Evolutionary conservation across 92 coral and sea anemone species (phyloP), one percentile per base, ranked within the genome.

Genomic region (Parazoanthus swiftii): DNA sequence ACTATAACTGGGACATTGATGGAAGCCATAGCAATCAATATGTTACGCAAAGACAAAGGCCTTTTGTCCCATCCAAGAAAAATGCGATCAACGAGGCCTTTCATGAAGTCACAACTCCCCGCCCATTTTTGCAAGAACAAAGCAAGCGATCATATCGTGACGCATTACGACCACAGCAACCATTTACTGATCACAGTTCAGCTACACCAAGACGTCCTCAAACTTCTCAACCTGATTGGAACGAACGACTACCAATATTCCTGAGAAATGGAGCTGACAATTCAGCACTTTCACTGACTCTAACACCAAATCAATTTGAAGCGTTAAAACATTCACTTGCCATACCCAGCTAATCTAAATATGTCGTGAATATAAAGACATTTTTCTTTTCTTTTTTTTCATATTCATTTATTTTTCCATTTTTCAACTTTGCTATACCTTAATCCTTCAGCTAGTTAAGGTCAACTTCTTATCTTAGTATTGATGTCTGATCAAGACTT

Each of bases 311-410:
- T 2, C 70, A 80, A 35, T 80, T 80, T 80, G 72, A 58, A 6
- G 63, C 63, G 44, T 51, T 26, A 80, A 80, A 80, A 54, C 71
- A 54, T 26, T n/a, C 84, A 44, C 81, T 77, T 44, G 37, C 81
- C 4, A 3, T 77, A 44, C 81, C 81, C 29, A 5, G 63, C 8
- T 77, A 44, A 51, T 80, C 46, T 80, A 29, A 80, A 29, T 29
- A 54, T 21, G 58, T 54, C 84, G 44, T 14, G 84, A 80, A 43
- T 79, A 51, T 50, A 7, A 79, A 79, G 1, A 43, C 43, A 1
- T 50, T 77, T 2, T 36, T 46, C 26, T 20, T 78, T 79, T 29
- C 33, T 29, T 29, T 29, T 29, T n/a, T n/a, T n/a, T n/a, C n/a
- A n/a, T n/a, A n/a, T n/a, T n/a, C n/a, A n/a, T n/a, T n/a, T n/a